These are phyloP conservation scores for Elysia crispata DNA, from an alignment of 2,888 invertebrate species.

Conservation along the genomic window DNA sequence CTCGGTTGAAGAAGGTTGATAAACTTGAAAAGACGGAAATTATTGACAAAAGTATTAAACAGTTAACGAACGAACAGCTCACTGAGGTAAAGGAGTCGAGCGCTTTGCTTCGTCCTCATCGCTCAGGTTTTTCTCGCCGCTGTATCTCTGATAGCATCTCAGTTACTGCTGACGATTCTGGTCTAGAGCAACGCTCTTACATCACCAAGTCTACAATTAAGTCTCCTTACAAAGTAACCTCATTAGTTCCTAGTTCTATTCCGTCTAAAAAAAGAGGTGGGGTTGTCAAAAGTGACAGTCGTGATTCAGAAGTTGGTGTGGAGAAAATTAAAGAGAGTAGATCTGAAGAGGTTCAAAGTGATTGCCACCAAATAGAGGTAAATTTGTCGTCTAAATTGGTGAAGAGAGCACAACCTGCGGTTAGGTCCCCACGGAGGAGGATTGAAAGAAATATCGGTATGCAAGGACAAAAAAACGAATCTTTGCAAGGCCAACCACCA, in stretches of 20 bases:
- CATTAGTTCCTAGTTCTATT: constrained; percentile 42
- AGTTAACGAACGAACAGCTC: constrained; percentile 40
- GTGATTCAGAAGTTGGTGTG: too few relatives aligned
- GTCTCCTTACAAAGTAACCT: constrained; percentile 37
- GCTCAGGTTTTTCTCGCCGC: constrained; percentile 18
- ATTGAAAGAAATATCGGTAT: constrained; percentile 39
- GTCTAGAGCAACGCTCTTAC: constrained; percentile 1
- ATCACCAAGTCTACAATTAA: constrained; percentile 22
- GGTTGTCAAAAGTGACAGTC: neutral
- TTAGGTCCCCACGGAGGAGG: constrained; percentile 38
- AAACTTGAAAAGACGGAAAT: constrained; percentile 43
- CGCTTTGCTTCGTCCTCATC: constrained; percentile 26
- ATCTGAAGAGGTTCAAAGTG: constrained; percentile 33
- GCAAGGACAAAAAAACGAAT: constrained; percentile 39
- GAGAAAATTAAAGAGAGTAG: constrained; percentile 12
- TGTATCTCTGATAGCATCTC: constrained; percentile 49
- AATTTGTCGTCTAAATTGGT: constrained; percentile 6
- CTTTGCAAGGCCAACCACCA: neutral
- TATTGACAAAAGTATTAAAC: constrained; percentile 43
- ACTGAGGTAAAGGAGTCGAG: constrained; percentile 42
- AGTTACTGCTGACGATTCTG: constrained; percentile 32
- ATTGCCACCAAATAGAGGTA: constrained; percentile 24
- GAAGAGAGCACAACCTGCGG: constrained; percentile 22
- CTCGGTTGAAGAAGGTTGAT: constrained; percentile 22
- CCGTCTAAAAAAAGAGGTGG: constrained; percentile 25